Base-by-base conservation (phyloP, 2,888 invertebrate genomes). In the Matsumyia berberina region DNA sequence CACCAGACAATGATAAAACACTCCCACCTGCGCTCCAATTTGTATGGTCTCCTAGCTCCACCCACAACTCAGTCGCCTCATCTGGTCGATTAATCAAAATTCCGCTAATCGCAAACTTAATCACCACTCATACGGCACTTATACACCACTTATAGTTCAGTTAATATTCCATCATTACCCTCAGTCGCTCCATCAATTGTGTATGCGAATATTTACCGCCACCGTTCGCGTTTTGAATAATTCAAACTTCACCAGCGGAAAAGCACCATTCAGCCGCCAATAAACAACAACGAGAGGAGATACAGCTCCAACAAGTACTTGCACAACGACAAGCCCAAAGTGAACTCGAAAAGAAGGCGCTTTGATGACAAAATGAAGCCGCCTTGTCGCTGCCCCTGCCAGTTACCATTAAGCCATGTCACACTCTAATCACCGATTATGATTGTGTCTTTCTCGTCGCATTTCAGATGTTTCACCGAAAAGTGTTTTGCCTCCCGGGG, bases 161-260 rank as follows among this genome's bases (percentile, higher is more conserved):
- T 85, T 85, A 85, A 85, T 80, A 85, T 85, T 85, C 85, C 31
- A 76, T 70, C 80, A 80, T 85, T 76, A 80, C 74, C 67, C 83
- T 79, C 74, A 69, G 74, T 78, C 73, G 39, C 67, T 80, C 80
- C 85, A 74, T 46, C 76, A 74, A 57, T 69, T 53, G 80, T 44
- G 53, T 74, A 69, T 70, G 83, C 79, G 79, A 85, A 74, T 80
- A 70, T 85, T 85, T 46, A 74, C 44, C 74, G 80, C 74, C 70
- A 60, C 44, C 51, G 80, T 58, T 70, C 74, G 74, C 80, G 74
- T 70, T 76, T 85, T 85, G 85, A 85, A 85, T 85, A 80, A 85
- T 85, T 85, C 80, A 85, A 78, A 60, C 58, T 74, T 70, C 69
- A 64, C 62, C 9, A 80, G 44, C 74, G 79, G 73, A 83, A 83